Evolutionary conservation across 2,888 invertebrate genomes (phyloP), one percentile per base, ranked within the genome.

Genomic region (Ochropacha duplaris): DNA sequence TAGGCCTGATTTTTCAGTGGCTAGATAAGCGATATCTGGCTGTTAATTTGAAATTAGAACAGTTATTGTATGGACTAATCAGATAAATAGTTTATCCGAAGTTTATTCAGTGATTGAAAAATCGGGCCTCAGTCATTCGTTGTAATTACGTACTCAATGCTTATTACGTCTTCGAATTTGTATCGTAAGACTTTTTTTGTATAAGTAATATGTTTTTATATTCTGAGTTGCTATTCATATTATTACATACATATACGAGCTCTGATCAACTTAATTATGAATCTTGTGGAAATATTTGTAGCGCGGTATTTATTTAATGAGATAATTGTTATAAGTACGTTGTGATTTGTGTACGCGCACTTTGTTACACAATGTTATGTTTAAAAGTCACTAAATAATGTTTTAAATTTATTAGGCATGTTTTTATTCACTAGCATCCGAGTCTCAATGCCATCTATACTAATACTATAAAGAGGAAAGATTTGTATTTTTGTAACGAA

Each of bases 281-380:
- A 44, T 44, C 44, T 44, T 44, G 19, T 44, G 44, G 44, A 44
- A 44, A 44, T 44, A 44, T 44, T 44, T 44, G 44, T 44, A 19
- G 36, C 36, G 36, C n/a, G 36, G 44, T 19, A n/a, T 31, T 12
- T 12, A 31, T 31, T 31, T 31, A 31, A 31, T 31, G 19, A 44
- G 44, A 44, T 44, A 4, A 1, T 6, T 19, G 9, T 44, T n/a
- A 16, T 8, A 16, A 19, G 14, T 14, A 44, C 14, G 8, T n/a
- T n/a, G n/a, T n/a, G n/a, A n/a, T 19, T 19, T 44, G 39, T 16
- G 39, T 6, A 6, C 39, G 44, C 44, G 44, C 44, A 44, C 39
- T 9, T n/a, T n/a, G n/a, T n/a, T n/a, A n/a, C n/a, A n/a, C n/a
- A n/a, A n/a, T n/a, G n/a, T n/a, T n/a, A n/a, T n/a, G n/a, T n/a